phyloP scores from a whole-genome alignment of 2,797 vertebrate genomes.

The Gymnothorax javanicus region DNA sequence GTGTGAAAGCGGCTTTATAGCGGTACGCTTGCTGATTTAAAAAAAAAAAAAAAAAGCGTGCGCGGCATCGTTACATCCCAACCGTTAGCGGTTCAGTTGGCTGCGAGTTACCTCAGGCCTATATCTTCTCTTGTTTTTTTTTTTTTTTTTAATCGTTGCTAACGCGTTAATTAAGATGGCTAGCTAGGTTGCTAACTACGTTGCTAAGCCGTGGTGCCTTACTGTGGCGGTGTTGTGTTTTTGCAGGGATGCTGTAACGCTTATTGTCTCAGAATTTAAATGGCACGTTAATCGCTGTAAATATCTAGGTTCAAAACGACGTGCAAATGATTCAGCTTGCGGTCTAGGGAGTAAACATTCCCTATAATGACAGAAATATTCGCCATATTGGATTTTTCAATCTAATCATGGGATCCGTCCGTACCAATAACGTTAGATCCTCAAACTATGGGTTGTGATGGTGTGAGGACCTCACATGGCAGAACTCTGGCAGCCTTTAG shows the following conservation, averaged over 20 bases:
- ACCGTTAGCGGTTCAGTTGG: not conserved
- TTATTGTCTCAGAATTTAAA: not conserved
- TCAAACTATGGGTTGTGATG: not conserved
- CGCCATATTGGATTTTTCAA: slow-evolving; percentile 9
- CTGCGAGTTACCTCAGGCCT: not conserved
- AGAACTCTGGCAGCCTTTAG: not conserved
- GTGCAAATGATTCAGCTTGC: not conserved
- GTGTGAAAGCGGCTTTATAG: too few relatives aligned
- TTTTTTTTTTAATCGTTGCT: too few relatives aligned
- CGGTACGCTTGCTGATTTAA: not conserved
- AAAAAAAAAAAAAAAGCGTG: not conserved
- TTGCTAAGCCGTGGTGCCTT: not conserved
- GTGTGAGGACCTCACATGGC: not conserved
- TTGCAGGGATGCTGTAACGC: not conserved
- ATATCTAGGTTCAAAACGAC: not conserved
- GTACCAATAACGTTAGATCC: not conserved
- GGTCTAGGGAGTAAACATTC: not conserved
- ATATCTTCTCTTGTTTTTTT: not conserved
- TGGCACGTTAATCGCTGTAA: not conserved
- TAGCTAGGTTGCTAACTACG: not conserved
- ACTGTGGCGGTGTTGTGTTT: not conserved
- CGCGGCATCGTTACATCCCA: not conserved
- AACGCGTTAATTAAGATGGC: not conserved
- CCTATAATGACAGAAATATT: not conserved
- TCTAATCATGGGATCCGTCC: not conserved